Percentiles rank a stretch among this genome's conserved stretches.
Evolutionary conservation across 2,888 invertebrate genomes (phyloP).

Genomic region (Synanthedon andrenaeformis): DNA sequence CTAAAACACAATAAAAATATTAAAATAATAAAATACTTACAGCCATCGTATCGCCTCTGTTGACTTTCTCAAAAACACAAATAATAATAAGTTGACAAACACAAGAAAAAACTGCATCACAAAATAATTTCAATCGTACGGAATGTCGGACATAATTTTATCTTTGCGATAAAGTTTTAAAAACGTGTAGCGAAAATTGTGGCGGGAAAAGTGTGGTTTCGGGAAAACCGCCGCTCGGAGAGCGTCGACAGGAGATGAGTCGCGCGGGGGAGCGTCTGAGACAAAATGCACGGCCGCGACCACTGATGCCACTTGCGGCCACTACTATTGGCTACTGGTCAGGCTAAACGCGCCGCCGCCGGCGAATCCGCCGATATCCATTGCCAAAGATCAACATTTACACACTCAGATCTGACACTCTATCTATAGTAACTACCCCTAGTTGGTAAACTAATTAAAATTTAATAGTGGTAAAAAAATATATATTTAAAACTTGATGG

Average conservation of each 20-base stretch:
- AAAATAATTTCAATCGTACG: conserved; percentile 16
- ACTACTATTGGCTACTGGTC: conserved; percentile 43
- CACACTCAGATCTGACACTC: conserved; percentile 1
- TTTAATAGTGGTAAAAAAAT: too few relatives aligned
- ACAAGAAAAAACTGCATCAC: conserved; percentile 59
- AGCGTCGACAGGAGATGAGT: conserved; percentile 11
- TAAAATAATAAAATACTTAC: conserved; percentile 36
- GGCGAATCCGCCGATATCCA: conserved; percentile 14
- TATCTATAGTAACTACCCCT: conserved; percentile 5
- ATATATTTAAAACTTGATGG: too few relatives aligned
- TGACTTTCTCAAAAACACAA: conserved; percentile 59
- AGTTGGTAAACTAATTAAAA: too few relatives aligned
- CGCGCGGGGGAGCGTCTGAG: conserved; percentile 35
- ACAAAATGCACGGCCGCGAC: conserved; percentile 34
- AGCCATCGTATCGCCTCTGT: conserved; percentile 62
- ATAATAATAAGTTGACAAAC: conserved; percentile 57
- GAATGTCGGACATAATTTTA: too few relatives aligned
- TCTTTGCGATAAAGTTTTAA: conserved; percentile 5
- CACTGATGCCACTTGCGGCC: conserved; percentile 24
- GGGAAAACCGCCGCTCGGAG: conserved; percentile 8
- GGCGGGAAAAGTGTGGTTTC: conserved; percentile 41
- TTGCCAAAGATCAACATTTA: conserved; percentile 18
- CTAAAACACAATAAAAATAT: background rate
- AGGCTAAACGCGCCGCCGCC: conserved; percentile 35
- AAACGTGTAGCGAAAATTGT: conserved; percentile 29